Evolutionary conservation across 2,888 invertebrate species (phyloP).

Genomic region (Drosophila fulvimacula): DNA sequence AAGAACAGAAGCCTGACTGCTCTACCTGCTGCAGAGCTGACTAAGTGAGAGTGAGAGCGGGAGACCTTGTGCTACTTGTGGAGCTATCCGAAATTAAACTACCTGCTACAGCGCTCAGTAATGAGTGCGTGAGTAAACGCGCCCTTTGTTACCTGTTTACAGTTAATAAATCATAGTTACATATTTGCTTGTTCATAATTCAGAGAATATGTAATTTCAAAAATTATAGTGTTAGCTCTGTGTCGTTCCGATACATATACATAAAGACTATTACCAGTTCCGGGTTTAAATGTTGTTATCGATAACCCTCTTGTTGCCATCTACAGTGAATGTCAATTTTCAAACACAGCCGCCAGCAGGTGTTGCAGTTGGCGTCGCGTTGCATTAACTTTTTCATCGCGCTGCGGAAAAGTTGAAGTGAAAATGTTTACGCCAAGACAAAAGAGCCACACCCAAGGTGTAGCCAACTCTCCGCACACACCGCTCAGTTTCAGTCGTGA

Average conservation of each 20-base stretch:
- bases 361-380: slow-evolving; percentile 62
- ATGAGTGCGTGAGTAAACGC: not conserved
- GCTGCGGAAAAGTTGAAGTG: slow-evolving; percentile 24
- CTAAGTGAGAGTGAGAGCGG: not conserved
- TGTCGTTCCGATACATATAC: not conserved
- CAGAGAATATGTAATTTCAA: no score
- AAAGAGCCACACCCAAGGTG: slow-evolving; percentile 36
- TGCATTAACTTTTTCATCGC: slow-evolving; percentile 55
- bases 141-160: not conserved
- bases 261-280: not conserved
- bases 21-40: not conserved
- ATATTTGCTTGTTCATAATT: no score
- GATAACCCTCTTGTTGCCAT: not conserved
- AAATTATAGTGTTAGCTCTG: no score
- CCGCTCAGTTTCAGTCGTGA: slow-evolving; percentile 87
- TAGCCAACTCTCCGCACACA: slow-evolving; percentile 76
- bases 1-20: not conserved
- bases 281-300: not conserved
- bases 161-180: not conserved
- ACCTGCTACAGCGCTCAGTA: not conserved
- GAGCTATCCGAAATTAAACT: no score
- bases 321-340: slow-evolving; percentile 43
- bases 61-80: not conserved
- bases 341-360: slow-evolving; percentile 70
- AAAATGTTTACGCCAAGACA: slow-evolving; percentile 80